Percentiles rank a stretch among this genome's conserved stretches.
Evolutionary conservation across 2,113 vertebrate species (phyloP).

Genomic region (Cyprinus carpio): DNA sequence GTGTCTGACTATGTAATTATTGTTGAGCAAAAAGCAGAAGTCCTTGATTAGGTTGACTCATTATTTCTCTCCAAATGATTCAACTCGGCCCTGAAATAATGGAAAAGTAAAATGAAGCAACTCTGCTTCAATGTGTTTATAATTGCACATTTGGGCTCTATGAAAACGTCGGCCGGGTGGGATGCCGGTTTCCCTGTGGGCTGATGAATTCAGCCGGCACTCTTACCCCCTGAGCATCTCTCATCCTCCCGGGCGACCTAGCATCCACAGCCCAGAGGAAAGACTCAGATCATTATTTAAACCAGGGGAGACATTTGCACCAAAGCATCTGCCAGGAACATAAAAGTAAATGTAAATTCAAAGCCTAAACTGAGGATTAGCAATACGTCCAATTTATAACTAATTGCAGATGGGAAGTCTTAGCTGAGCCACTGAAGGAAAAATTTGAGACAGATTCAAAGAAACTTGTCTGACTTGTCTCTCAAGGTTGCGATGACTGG

Average conservation of each 20-base stretch:
- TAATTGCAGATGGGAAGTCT: not conserved
- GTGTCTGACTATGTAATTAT: constrained; percentile 74
- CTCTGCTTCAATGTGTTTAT: constrained; percentile 65
- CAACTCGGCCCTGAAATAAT: constrained; percentile 74
- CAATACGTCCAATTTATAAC: constrained; percentile 44
- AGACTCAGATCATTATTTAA: constrained; percentile 51
- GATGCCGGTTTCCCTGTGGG: constrained; percentile 44
- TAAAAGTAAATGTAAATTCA: constrained; percentile 36
- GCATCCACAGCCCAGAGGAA: constrained; percentile 6
- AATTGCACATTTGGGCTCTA: constrained; percentile 70
- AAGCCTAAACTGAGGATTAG: constrained; percentile 44
- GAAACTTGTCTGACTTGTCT: not conserved
- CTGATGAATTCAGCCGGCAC: constrained; percentile 39
- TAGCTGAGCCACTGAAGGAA: not conserved
- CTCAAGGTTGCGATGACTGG: too few relatives aligned
- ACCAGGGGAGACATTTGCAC: constrained; percentile 40
- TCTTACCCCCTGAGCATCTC: constrained; percentile 31
- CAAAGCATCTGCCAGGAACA: constrained; percentile 18
- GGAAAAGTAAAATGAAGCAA: constrained; percentile 69
- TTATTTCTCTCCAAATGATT: constrained; percentile 74
- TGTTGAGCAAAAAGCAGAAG: constrained; percentile 73
- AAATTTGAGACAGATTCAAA: constrained; percentile 14
- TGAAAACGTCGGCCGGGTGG: constrained; percentile 37
- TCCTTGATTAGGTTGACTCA: constrained; percentile 76
- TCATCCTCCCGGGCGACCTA: constrained; percentile 16